Conservation (phyloP, 2,888 invertebrate species). For the Fabriciana adippe region DNA sequence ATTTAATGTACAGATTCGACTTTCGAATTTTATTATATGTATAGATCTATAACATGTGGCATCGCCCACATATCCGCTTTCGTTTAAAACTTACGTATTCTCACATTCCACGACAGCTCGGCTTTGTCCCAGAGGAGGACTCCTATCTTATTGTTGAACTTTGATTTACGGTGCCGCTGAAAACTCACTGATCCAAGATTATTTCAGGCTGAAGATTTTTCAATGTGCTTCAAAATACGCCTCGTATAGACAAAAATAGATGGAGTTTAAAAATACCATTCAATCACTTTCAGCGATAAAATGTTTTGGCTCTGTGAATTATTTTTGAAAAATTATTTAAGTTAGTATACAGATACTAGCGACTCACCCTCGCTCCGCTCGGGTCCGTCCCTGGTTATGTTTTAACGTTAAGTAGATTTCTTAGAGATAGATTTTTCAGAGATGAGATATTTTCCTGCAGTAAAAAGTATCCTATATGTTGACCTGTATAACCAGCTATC, state of each 20-base stretch:
- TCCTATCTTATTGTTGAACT: slow-evolving; percentile 64
- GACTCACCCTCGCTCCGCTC: too few species aligned
- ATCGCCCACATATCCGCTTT: slow-evolving; percentile 1
- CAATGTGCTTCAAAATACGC: slow-evolving; percentile 29
- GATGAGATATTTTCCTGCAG: too few species aligned
- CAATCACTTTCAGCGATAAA: neutral
- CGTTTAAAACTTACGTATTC: slow-evolving; percentile 12
- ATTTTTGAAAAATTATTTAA: too few species aligned
- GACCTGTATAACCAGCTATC: too few species aligned
- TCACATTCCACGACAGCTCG: slow-evolving; percentile 47
- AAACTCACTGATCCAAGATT: slow-evolving; percentile 41
- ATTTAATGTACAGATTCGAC: too few species aligned
- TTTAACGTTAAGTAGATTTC: too few species aligned
- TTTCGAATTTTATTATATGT: too few species aligned
- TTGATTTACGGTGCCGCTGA: slow-evolving; percentile 47
- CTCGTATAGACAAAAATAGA: slow-evolving; percentile 20
- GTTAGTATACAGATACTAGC: too few species aligned
- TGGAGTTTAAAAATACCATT: neutral
- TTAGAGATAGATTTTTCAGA: too few species aligned
- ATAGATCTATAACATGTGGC: too few species aligned
- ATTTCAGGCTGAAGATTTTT: slow-evolving; percentile 36
- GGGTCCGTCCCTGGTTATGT: too few species aligned
- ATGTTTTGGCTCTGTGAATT: neutral
- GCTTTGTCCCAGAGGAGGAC: slow-evolving; percentile 54
- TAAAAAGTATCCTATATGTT: too few species aligned